Evolutionary conservation across 2,888 invertebrate species (phyloP).

Genomic region (Drosophila borealis): DNA sequence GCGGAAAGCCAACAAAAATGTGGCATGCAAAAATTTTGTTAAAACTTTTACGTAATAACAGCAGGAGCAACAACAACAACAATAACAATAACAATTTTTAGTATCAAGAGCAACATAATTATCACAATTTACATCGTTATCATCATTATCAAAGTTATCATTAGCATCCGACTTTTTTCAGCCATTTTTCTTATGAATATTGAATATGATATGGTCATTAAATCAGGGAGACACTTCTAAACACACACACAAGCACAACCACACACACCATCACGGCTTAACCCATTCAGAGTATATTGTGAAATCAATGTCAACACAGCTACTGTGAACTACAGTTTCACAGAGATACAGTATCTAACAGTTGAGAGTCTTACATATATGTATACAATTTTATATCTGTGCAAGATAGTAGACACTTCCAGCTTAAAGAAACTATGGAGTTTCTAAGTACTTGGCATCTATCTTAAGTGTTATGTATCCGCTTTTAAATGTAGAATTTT

Average conservation of each 20-base stretch:
- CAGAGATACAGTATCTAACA: slow-evolving; percentile 2
- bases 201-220: slow-evolving; percentile 60
- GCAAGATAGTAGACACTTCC: no score
- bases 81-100: slow-evolving; percentile 3
- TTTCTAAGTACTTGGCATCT: no score
- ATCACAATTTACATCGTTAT: slow-evolving; percentile 6
- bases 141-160: slow-evolving; percentile 1
- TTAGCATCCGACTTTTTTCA: slow-evolving; percentile 13
- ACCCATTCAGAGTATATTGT: slow-evolving; percentile 19
- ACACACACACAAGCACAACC: slow-evolving; percentile 15
- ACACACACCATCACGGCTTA: slow-evolving; percentile 16
- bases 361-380: no score
- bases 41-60: slow-evolving; percentile 19
- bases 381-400: no score
- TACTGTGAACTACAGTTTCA: slow-evolving; percentile 5
- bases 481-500: background rate
- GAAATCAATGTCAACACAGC: background rate
- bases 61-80: slow-evolving; percentile 10
- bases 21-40: slow-evolving; percentile 31
- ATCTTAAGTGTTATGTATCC: no score
- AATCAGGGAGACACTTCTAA: slow-evolving; percentile 36
- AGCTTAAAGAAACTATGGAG: no score
- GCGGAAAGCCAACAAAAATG: slow-evolving; percentile 38
- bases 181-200: slow-evolving; percentile 48
- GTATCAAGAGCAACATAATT: slow-evolving; percentile 8